Evolutionary conservation across 1,140 invertebrate species (phyloP), one percentile per base, ranked within the genome.

Genomic region (Goniozus legneri): DNA sequence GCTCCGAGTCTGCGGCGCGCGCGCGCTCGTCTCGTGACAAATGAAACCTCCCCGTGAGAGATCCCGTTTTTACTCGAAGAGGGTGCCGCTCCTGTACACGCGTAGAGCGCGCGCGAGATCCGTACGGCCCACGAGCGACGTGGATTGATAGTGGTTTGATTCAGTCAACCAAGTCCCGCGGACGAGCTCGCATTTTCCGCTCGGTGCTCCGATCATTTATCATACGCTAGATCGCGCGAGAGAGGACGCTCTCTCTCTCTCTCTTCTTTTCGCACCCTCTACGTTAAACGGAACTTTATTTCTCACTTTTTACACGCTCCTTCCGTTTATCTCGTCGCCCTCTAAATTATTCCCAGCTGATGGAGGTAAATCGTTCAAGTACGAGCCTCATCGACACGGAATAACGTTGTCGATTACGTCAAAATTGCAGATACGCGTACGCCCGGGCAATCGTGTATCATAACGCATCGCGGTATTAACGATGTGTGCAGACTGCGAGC

Each of bases 71-170:
- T 41, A 16, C 30, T n/a, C 16, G 15, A 16, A 24, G n/a, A n/a
- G n/a, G n/a, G n/a, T n/a, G n/a, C n/a, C n/a, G n/a, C n/a, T n/a
- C n/a, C n/a, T n/a, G n/a, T n/a, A 50, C 24, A 15, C 21, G 35
- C 47, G 57, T 60, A 65, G n/a, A n/a, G n/a, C n/a, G n/a, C 51
- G 51, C 49, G 47, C 42, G 47, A 39, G 56, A 59, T 44, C 49
- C 50, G 48, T 44, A 46, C 44, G 41, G 47, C 34, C 38, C 8
- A 34, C 2, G 22, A 12, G 39, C 50, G 31, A 15, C 21, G 35
- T 47, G 57, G 63, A 66, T 66, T 64, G 64, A 66, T 64, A 57
- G 61, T 56, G 57, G 56, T 66, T 64, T 66, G 60, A 64, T 66
- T 64, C 52, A 62, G 61, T 64, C 60, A 51, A 50, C 45, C 37